phyloP scores from a whole-genome alignment of 1,140 invertebrate species.

The Drosophila pandora region DNA sequence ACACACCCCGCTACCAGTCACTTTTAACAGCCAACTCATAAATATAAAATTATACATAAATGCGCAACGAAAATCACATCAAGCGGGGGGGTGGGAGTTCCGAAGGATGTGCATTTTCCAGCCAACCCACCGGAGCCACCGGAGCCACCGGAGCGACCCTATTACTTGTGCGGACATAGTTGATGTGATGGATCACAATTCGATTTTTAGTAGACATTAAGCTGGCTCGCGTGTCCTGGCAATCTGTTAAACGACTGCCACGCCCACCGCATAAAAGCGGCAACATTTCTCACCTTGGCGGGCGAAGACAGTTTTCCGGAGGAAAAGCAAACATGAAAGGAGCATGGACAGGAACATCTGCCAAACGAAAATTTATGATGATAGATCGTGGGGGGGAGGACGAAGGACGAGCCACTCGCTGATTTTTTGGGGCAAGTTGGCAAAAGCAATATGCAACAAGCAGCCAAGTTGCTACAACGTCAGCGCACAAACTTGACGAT shows the following conservation, averaged over 20 bases:
- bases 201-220: constrained; percentile 82
- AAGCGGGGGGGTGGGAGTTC: constrained; percentile 1
- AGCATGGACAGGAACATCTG: constrained; percentile 48
- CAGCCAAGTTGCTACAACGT: constrained; percentile 47
- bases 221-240: constrained; percentile 60
- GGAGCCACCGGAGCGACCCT: neutral
- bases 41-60: constrained; percentile 82
- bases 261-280: constrained; percentile 40
- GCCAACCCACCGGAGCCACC: too few species aligned
- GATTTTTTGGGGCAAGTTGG: neutral
- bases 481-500: constrained; percentile 8
- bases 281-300: constrained; percentile 26
- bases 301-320: neutral
- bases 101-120: constrained; percentile 1
- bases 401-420: neutral
- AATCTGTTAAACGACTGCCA: constrained; percentile 58
- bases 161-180: constrained; percentile 54
- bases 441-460: constrained; percentile 63
- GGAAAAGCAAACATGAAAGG: constrained; percentile 41
- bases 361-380: constrained; percentile 49
- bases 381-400: constrained; percentile 23
- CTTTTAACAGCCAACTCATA: constrained; percentile 77
- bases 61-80: constrained; percentile 76
- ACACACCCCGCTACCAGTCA: constrained; percentile 52
- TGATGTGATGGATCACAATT: constrained; percentile 80